phyloP scores from a whole-genome alignment of 1,140 invertebrate genomes.

The Solen grandis region DNA sequence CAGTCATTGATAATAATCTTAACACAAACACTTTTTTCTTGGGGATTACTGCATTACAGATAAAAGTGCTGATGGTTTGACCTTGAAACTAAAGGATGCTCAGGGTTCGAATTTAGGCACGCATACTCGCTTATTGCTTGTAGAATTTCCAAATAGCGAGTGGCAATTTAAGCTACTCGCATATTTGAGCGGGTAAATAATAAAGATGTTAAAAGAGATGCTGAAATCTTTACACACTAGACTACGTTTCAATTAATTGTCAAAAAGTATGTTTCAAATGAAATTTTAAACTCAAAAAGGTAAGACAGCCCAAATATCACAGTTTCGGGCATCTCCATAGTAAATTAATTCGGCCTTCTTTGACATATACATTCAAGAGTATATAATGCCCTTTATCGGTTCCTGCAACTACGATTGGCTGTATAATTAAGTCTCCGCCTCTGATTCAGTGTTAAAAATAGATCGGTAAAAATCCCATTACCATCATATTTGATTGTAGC shows the following conservation, averaged over 20 bases:
- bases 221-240: neutral
- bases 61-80: too few relatives aligned
- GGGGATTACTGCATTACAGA: too few relatives aligned
- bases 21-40: too few relatives aligned
- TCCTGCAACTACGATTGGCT: too few relatives aligned
- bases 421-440: too few relatives aligned
- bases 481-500: too few relatives aligned
- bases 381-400: too few relatives aligned
- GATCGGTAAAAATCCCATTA: too few relatives aligned
- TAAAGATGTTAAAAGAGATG: neutral
- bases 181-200: neutral
- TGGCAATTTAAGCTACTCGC: conserved; percentile 10
- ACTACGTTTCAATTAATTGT: neutral
- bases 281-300: neutral
- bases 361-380: conserved; percentile 23
- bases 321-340: neutral
- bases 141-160: conserved; percentile 8
- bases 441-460: too few relatives aligned
- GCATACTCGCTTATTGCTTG: conserved; percentile 7
- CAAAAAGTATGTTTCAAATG: neutral
- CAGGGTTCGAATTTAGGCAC: conserved; percentile 7
- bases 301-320: neutral
- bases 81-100: too few relatives aligned
- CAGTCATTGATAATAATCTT: too few relatives aligned
- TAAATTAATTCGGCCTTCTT: neutral